Conservation (phyloP, 2,888 invertebrate species). For the Dyspetes luteomarginatus region DNA sequence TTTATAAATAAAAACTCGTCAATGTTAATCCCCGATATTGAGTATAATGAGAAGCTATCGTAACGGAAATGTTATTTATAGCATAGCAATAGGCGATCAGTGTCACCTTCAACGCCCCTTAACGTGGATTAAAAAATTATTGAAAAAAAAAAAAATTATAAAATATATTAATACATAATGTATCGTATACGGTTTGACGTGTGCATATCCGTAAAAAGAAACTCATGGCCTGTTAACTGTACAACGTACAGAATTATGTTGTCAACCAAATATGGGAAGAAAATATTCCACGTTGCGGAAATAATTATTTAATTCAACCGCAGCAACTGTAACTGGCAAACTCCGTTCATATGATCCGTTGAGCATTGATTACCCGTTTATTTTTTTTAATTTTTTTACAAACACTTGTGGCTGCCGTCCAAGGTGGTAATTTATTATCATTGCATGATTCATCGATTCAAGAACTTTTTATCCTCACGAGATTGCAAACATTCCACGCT, state of each 20-base stretch:
- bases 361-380: constrained; percentile 33
- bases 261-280: constrained; percentile 25
- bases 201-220: not conserved
- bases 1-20: too few species aligned
- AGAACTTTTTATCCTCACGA: constrained; percentile 8
- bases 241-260: constrained; percentile 13
- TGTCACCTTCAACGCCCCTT: too few species aligned
- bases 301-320: constrained; percentile 38
- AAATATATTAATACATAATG: not conserved
- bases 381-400: too few species aligned
- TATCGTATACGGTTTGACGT: not conserved
- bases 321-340: not conserved
- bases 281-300: constrained; percentile 19
- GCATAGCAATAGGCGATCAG: too few species aligned
- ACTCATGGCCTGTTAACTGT: constrained; percentile 34
- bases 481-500: not conserved
- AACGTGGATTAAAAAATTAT: too few species aligned
- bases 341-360: constrained; percentile 19
- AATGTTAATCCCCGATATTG: too few species aligned
- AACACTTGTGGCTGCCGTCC: not conserved
- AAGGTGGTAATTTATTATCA: not conserved
- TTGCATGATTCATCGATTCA: constrained; percentile 37
- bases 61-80: too few species aligned
- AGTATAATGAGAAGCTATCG: too few species aligned
- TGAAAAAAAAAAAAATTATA: not conserved